Evolutionary conservation across 2,797 vertebrate species (phyloP), one percentile per base, ranked within the genome.

Genomic region (Mionectes olivaceus): DNA sequence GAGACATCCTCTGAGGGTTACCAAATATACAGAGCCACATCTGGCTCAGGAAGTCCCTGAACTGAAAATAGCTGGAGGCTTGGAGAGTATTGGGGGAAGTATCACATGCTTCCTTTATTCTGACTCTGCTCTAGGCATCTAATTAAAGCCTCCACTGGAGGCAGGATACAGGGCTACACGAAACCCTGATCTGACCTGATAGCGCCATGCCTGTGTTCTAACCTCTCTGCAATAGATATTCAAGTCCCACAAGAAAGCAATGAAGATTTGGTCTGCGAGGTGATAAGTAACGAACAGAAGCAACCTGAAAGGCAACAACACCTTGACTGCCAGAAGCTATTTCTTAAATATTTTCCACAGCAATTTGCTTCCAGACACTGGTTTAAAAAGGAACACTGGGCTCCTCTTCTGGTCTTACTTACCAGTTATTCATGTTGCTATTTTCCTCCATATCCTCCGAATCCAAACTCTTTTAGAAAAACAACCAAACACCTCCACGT

Each of bases 1-100:
- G 68, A 85, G 13, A 86, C 11, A 81, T 55, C 77, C 91, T 93
- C 55, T 88, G 55, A 91, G 76, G 63, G 50, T 81, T 91, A 94
- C 87, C 93, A 90, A 93, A 94, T 76, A 90, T 81, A 81, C 2
- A 91, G 80, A 93, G 87, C 43, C 80, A 79, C 93, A 95, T 91
- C 87, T 95, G 95, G 77, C 85, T 81, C 65, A 86, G 77, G 63
- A 95, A 93, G 70, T 41, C 80, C 77, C 83, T 69, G 76, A 88
- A 92, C 63, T 52, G 61, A 88, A 94, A 96, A 94, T 35, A 88
- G 83, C 77, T 86, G 59, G 35, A 94, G 90, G 95, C 73, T 63
- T 69, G 35, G 37, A 69, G 50, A 76, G 35, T 44, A 88, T 0
- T 69, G 61, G 43, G 81, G 46, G n/a, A 81, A 90, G 61, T 19